Evolutionary conservation across 2,797 vertebrate genomes (phyloP).

Genomic region (Aselliscus stoliczkanus): DNA sequence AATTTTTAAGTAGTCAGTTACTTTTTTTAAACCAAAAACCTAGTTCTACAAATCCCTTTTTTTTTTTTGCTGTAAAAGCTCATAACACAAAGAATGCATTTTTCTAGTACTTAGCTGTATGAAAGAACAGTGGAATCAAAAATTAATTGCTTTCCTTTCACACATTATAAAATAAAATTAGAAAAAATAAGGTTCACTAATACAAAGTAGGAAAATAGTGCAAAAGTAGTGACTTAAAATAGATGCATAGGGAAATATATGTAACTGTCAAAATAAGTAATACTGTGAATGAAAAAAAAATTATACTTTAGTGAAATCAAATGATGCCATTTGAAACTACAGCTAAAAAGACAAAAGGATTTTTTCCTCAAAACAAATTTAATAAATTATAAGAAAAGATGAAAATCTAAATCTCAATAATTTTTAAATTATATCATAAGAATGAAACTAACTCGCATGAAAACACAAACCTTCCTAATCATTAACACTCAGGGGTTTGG

Average conservation of each 20-base stretch:
- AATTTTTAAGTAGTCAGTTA: not conserved
- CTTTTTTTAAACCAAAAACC: not conserved
- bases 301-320: not conserved
- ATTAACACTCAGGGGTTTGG: not conserved
- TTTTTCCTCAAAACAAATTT: not conserved
- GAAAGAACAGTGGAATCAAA: not conserved
- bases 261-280: not conserved
- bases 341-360: not conserved
- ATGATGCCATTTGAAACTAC: not conserved
- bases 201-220: not conserved
- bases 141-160: slow-evolving; percentile 1
- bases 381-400: not conserved
- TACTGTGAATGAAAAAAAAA: not conserved
- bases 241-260: not conserved
- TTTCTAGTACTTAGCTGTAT: not conserved
- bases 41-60: not conserved
- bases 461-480: not conserved
- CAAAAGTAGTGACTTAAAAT: not conserved
- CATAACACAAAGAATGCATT: not conserved
- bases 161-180: not conserved
- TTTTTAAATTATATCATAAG: not conserved
- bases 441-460: not conserved
- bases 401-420: not conserved
- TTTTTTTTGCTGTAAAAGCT: not conserved
- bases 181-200: not conserved